These are phyloP conservation scores for Drosophila seguyi DNA, from an alignment of 1,140 invertebrate species.

Conservation along the genomic window DNA sequence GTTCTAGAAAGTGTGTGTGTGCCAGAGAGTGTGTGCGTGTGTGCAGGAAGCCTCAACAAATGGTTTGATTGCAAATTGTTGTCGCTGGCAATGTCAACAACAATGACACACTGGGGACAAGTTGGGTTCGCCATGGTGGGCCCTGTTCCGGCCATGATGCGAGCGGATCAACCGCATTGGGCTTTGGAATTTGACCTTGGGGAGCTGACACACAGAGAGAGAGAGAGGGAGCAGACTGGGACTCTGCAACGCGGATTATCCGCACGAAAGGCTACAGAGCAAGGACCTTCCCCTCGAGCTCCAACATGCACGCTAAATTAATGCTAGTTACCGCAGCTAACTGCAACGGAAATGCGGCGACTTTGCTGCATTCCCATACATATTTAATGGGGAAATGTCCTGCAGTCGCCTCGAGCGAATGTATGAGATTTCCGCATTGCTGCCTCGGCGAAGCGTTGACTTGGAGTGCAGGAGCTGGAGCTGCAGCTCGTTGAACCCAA, in stretches of 20 bases:
- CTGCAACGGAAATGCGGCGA: constrained; percentile 73
- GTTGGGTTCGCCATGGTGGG: constrained; percentile 16
- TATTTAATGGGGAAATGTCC: constrained; percentile 65
- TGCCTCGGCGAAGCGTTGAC: constrained; percentile 1
- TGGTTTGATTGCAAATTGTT: constrained; percentile 81
- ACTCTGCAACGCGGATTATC: constrained; percentile 20
- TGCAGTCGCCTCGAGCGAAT: constrained; percentile 49
- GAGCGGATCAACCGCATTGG: constrained; percentile 36
- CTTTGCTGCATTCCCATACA: constrained; percentile 59
- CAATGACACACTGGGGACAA: constrained; percentile 67
- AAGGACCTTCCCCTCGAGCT: constrained; percentile 3
- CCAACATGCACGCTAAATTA: constrained; percentile 56
- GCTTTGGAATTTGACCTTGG: constrained; percentile 56
- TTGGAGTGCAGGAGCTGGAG: constrained; percentile 14
- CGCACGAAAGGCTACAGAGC: constrained; percentile 2
- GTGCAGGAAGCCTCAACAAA: constrained; percentile 53
- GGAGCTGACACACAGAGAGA: neutral
- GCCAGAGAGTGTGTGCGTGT: constrained; percentile 3
- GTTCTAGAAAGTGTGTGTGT: constrained; percentile 29
- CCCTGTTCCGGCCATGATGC: constrained; percentile 9
- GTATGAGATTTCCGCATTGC: constrained; percentile 65
- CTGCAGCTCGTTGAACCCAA: constrained; percentile 44
- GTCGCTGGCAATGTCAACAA: constrained; percentile 77
- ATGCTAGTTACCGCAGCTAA: constrained; percentile 33
- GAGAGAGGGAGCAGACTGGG: neutral